Percentiles rank a stretch among this genome's conserved stretches.
These are phyloP conservation scores for Drosophila mayri DNA, from an alignment of 1,140 invertebrate genomes.

Conservation along the genomic window DNA sequence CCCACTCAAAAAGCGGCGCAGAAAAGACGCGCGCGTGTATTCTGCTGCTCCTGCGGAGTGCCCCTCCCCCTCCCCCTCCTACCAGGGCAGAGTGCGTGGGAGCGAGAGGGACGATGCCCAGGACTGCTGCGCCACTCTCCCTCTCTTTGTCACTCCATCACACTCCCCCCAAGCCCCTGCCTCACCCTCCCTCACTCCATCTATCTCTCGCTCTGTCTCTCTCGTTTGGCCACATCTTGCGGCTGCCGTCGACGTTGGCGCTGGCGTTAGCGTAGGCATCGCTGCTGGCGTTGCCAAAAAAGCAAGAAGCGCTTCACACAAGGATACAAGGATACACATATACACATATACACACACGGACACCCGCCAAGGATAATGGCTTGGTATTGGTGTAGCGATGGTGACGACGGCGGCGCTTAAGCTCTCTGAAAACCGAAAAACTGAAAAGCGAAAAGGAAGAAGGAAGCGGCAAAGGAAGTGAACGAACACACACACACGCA, in stretches of 20 bases:
- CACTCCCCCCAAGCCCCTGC: not conserved
- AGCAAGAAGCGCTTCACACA: constrained; percentile 19
- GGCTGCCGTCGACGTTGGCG: constrained; percentile 23
- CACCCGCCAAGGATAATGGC: constrained; percentile 12
- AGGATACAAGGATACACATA: constrained; percentile 12
- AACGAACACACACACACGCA: constrained; percentile 36
- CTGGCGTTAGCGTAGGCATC: constrained; percentile 19
- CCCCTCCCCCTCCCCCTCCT: too few relatives aligned
- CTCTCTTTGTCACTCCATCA: not conserved
- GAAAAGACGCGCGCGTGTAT: constrained; percentile 50
- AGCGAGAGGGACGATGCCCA: constrained; percentile 26
- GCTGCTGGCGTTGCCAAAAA: constrained; percentile 45
- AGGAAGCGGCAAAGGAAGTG: constrained; percentile 77
- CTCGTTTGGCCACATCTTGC: constrained; percentile 5
- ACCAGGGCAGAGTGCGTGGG: constrained; percentile 4
- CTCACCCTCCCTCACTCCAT: not conserved
- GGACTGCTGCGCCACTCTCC: constrained; percentile 17
- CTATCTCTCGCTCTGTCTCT: constrained; percentile 12
- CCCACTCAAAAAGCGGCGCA: constrained; percentile 47
- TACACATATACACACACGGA: constrained; percentile 3
- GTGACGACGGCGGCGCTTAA: constrained; percentile 68
- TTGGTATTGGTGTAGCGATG: constrained; percentile 26
- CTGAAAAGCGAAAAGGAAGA: constrained; percentile 60
- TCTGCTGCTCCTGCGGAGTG: not conserved
- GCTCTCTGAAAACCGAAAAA: constrained; percentile 41